phyloP scores from a whole-genome alignment of 2,113 vertebrate species.

The Sinocyclocheilus grahami region DNA sequence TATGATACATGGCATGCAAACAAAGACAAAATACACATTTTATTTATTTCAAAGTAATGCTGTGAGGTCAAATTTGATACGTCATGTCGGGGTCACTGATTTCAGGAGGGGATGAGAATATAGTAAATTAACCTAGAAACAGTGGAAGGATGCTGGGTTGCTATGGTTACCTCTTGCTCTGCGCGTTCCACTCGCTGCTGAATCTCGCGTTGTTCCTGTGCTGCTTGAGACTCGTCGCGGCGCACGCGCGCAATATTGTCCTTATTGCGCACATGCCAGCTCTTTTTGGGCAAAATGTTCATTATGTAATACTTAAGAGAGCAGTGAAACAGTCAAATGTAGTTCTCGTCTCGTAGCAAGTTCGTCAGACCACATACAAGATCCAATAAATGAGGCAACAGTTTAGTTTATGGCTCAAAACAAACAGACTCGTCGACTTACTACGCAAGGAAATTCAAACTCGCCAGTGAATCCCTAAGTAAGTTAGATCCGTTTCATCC shows the following conservation, averaged over 20 bases:
- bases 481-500: neutral
- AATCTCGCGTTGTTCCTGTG: conserved; percentile 80
- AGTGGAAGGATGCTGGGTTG: conserved; percentile 19
- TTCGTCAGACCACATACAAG: neutral
- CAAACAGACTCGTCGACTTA: neutral
- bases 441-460: neutral
- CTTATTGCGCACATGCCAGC: conserved; percentile 92
- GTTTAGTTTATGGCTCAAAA: neutral
- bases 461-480: neutral
- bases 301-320: conserved; percentile 65
- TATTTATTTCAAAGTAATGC: neutral
- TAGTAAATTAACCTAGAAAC: conserved; percentile 25
- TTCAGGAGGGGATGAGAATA: neutral
- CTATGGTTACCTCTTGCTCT: conserved; percentile 81
- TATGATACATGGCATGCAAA: neutral
- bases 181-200: conserved; percentile 81
- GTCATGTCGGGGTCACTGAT: neutral
- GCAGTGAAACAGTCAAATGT: neutral
- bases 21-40: neutral
- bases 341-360: neutral
- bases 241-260: conserved; percentile 88
- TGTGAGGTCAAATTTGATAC: neutral
- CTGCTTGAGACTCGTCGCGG: conserved; percentile 82
- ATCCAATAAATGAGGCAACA: neutral
- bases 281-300: conserved; percentile 93